Evolutionary conservation across 2,797 vertebrate genomes (phyloP).

Genomic region (Sitta carolinensis): DNA sequence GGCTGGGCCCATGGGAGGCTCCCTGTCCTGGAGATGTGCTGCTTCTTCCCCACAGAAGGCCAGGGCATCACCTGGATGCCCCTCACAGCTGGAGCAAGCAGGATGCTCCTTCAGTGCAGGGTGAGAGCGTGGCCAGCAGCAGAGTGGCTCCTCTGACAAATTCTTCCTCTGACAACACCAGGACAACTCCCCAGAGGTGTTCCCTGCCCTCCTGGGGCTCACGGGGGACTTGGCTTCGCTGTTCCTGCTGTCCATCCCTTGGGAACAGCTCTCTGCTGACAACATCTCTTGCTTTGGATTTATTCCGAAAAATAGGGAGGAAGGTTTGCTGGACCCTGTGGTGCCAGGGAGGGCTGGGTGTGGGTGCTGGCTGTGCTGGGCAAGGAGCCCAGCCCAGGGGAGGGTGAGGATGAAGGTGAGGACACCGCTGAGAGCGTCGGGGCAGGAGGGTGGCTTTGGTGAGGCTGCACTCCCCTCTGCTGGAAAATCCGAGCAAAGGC

Average conservation of each 20-base stretch:
- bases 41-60: neutral
- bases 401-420: neutral
- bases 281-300: neutral
- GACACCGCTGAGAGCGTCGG: neutral
- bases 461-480: constrained; percentile 68
- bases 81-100: fast-evolving
- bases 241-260: neutral
- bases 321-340: neutral
- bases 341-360: neutral
- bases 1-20: neutral
- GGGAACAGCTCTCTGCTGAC: neutral
- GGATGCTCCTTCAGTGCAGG: fast-evolving
- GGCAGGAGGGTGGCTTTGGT: neutral
- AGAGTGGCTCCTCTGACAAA: neutral
- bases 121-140: neutral
- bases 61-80: neutral
- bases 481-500: constrained; percentile 28
- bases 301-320: neutral
- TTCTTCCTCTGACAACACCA: too few species aligned
- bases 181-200: fast-evolving
- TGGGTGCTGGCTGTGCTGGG: neutral
- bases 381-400: neutral
- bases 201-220: neutral
- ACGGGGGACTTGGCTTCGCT: fast-evolving
- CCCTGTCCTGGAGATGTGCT: neutral